phyloP scores from a whole-genome alignment of 2,797 vertebrate species.

The Garrulus glandarius region DNA sequence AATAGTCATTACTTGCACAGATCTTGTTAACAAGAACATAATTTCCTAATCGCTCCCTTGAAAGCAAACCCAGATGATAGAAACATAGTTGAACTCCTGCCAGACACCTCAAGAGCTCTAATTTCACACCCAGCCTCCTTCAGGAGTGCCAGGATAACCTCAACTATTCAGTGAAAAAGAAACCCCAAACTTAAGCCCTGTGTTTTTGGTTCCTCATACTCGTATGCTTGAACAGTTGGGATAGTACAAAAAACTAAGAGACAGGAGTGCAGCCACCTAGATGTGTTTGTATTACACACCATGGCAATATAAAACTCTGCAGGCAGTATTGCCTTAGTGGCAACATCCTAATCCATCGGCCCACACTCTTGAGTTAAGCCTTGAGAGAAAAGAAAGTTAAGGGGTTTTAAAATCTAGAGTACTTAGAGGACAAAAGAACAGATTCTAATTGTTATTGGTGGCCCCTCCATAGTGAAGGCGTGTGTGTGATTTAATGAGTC shows the following conservation, averaged over 20 bases:
- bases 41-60: conserved; percentile 55
- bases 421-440: not conserved
- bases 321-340: not conserved
- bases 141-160: conserved; percentile 13
- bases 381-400: not conserved
- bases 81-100: conserved; percentile 41
- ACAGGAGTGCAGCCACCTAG: not conserved
- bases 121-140: conserved; percentile 32
- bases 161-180: not conserved
- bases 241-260: not conserved
- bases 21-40: conserved; percentile 59
- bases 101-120: conserved; percentile 34
- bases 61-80: conserved; percentile 43
- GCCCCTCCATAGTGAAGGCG: not conserved
- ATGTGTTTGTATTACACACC: not conserved
- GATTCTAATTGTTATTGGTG: not conserved
- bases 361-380: not conserved
- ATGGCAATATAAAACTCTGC: not conserved
- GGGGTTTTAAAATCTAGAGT: not conserved
- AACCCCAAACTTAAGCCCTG: not conserved
- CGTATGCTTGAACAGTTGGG: not conserved
- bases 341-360: not conserved
- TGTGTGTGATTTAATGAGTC: not conserved
- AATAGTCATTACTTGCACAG: conserved; percentile 13
- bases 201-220: not conserved